These are phyloP conservation scores for Neomonachus schauinslandi DNA, from an alignment of 2,113 vertebrate species.

Conservation along the genomic window DNA sequence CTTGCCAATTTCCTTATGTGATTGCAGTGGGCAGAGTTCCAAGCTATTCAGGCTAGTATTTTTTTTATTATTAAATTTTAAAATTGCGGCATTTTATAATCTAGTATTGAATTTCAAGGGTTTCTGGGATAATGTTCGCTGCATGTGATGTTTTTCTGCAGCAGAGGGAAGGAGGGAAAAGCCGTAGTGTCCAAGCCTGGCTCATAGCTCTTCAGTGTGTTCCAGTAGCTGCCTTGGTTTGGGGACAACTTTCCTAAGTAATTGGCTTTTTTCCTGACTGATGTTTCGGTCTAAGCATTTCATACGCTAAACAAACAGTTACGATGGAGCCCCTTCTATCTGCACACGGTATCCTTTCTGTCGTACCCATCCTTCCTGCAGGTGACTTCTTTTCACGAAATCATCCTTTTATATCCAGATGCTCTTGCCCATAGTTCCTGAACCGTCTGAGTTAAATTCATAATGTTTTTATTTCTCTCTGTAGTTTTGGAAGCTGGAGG, in stretches of 20 bases:
- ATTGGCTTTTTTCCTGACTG: not conserved
- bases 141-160: conserved; percentile 26
- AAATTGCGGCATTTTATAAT: conserved; percentile 28
- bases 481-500: conserved; percentile 22
- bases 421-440: not conserved
- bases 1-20: not conserved
- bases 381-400: not conserved
- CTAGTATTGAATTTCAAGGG: conserved; percentile 2
- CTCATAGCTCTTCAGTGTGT: not conserved
- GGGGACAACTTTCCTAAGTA: conserved; percentile 47
- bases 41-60: not conserved
- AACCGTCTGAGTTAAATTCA: not conserved
- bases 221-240: conserved; percentile 19
- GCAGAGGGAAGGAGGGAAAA: not conserved
- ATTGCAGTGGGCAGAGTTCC: not conserved
- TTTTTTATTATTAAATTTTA: not conserved
- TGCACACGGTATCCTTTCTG: not conserved
- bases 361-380: not conserved
- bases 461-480: conserved; percentile 27
- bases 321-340: not conserved
- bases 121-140: conserved; percentile 24
- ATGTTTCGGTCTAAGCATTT: conserved; percentile 32
- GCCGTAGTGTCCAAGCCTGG: not conserved
- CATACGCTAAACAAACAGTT: not conserved
- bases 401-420: not conserved